A percentile compares a stretch with the other conserved stretches of the same genome.
Conservation (phyloP, 2,113 vertebrate species). For the Ursus arctos region DNA sequence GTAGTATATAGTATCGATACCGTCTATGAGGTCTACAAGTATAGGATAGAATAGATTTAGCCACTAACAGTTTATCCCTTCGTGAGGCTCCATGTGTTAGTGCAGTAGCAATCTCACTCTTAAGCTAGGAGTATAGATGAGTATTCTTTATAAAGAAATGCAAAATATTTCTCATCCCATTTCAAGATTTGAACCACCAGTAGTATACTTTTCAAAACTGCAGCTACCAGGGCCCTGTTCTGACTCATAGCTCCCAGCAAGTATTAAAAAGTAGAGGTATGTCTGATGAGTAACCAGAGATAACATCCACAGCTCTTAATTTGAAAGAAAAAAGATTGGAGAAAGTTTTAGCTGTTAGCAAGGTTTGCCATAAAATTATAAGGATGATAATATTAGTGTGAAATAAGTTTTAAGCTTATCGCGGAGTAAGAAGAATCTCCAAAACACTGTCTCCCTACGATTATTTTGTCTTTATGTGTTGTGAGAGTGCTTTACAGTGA, state of each 20-base stretch:
- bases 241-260: background rate
- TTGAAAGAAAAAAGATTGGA: constrained; percentile 21
- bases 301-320: constrained; percentile 11
- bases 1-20: background rate
- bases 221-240: background rate
- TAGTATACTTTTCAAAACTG: background rate
- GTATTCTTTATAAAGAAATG: constrained; percentile 28
- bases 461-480: constrained; percentile 44
- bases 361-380: constrained; percentile 30
- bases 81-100: background rate
- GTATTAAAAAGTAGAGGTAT: constrained; percentile 2
- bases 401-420: constrained; percentile 40
- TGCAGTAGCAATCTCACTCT: background rate
- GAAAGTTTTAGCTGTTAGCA: background rate
- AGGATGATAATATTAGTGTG: background rate
- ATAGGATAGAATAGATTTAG: background rate
- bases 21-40: background rate
- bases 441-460: background rate
- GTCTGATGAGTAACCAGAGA: background rate
- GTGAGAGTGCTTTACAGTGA: constrained; percentile 27
- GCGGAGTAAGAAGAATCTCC: constrained; percentile 14
- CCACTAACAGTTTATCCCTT: constrained; percentile 6
- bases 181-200: background rate
- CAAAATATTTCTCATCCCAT: background rate
- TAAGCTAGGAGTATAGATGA: background rate